Percentiles rank a stretch among this genome's conserved stretches.
Evolutionary conservation across 2,888 invertebrate genomes (phyloP).

Genomic region (Morpho achilles): DNA sequence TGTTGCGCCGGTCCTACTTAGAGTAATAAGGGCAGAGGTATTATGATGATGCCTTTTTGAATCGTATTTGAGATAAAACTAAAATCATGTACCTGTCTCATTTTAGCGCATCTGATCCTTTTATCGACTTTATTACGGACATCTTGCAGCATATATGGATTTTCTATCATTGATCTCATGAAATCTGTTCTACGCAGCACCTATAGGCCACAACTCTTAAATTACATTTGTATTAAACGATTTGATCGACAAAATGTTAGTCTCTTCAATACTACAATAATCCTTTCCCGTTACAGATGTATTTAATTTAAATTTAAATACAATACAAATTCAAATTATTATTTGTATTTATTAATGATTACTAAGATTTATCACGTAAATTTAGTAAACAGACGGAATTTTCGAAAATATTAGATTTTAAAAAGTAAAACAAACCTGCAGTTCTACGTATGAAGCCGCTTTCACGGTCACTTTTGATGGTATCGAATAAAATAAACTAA

Average conservation of each 20-base stretch:
- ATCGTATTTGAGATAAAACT: neutral
- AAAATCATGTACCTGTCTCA: slow-evolving; percentile 45
- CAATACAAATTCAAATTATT: too few relatives aligned
- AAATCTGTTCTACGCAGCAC: slow-evolving; percentile 63
- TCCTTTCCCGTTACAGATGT: too few relatives aligned
- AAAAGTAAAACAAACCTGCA: slow-evolving; percentile 44
- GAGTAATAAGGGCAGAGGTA: too few relatives aligned
- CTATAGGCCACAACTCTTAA: slow-evolving; percentile 31
- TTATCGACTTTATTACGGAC: slow-evolving; percentile 45
- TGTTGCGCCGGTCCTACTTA: too few relatives aligned
- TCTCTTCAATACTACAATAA: too few relatives aligned
- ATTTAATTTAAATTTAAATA: too few relatives aligned
- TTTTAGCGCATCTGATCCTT: slow-evolving; percentile 41
- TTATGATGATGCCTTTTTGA: too few relatives aligned
- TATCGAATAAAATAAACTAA: slow-evolving; percentile 67
- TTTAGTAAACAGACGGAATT: too few relatives aligned
- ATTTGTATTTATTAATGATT: too few relatives aligned
- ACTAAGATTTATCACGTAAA: too few relatives aligned
- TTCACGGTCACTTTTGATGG: slow-evolving; percentile 70
- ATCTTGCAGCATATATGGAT: slow-evolving; percentile 46
- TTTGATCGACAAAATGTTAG: neutral
- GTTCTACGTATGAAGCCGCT: slow-evolving; percentile 71
- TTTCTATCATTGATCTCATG: slow-evolving; percentile 59
- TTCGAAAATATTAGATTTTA: too few relatives aligned
- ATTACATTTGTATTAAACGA: too few relatives aligned